A percentile compares a stretch with the other conserved stretches of the same genome.
These are phyloP conservation scores for Ptyas mucosa DNA, from an alignment of 2,113 vertebrate genomes.

Conservation along the genomic window DNA sequence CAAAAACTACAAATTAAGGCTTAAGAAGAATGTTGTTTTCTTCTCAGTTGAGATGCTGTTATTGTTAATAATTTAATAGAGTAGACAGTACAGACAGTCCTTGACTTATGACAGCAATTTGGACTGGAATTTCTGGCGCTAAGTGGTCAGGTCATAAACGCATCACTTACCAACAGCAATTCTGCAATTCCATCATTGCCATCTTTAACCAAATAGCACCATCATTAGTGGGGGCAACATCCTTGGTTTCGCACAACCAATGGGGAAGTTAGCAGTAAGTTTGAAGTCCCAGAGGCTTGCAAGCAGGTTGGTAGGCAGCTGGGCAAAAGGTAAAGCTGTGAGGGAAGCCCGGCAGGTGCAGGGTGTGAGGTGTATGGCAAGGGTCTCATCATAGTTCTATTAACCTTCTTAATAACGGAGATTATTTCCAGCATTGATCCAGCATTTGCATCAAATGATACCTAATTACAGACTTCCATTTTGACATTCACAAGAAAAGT, in stretches of 20 bases:
- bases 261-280: not conserved
- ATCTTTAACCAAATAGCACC: not conserved
- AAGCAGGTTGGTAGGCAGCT: not conserved
- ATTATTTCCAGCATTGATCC: not conserved
- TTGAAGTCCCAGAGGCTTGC: not conserved
- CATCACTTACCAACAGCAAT: not conserved
- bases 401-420: not conserved
- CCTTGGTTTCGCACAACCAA: not conserved
- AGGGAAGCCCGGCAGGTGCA: not conserved
- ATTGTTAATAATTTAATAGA: not conserved
- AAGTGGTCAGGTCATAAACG: not conserved
- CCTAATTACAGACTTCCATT: not conserved
- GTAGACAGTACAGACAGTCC: not conserved
- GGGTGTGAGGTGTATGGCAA: not conserved
- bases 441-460: not conserved
- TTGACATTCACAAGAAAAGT: not conserved
- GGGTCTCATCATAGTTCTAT: not conserved
- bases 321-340: not conserved
- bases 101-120: not conserved
- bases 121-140: not conserved
- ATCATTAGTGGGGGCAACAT: not conserved
- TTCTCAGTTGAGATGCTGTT: not conserved
- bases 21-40: not conserved
- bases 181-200: not conserved
- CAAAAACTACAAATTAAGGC: not conserved